Evolutionary conservation across 1,140 invertebrate genomes (phyloP).

Genomic region (Lucilia sericata): DNA sequence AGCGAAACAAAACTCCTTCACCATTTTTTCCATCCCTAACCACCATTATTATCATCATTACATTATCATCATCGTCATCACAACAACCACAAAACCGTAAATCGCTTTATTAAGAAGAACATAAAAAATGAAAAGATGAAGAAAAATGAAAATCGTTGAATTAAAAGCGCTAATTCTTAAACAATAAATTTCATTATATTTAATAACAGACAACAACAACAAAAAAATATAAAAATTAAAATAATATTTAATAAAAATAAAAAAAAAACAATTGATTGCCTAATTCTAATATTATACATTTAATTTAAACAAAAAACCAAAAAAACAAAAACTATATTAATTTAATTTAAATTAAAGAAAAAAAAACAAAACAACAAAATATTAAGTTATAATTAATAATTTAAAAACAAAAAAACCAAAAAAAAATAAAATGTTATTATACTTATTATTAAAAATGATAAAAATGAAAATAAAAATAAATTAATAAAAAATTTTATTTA

Average conservation of each 20-base stretch:
- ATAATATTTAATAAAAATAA: constrained; percentile 10
- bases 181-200: constrained; percentile 11
- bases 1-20: not conserved
- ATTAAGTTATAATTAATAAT: constrained; percentile 43
- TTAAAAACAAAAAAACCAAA: constrained; percentile 22
- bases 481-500: constrained; percentile 68
- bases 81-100: not conserved
- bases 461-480: constrained; percentile 55
- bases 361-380: constrained; percentile 17
- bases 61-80: not conserved
- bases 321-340: constrained; percentile 47
- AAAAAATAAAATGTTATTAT: constrained; percentile 64
- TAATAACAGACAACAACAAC: constrained; percentile 32
- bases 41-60: not conserved
- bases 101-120: too few relatives aligned
- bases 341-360: constrained; percentile 32
- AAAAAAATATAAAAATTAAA: not conserved
- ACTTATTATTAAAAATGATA: constrained; percentile 67
- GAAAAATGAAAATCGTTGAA: not conserved
- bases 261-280: constrained; percentile 63
- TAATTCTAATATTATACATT: constrained; percentile 67
- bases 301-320: constrained; percentile 59
- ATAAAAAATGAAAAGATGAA: not conserved
- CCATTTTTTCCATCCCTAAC: not conserved
- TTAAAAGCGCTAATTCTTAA: constrained; percentile 1